Evolutionary conservation across 2,797 vertebrate species (phyloP), one percentile per base, ranked within the genome.

Genomic region (Pteropus rufus): DNA sequence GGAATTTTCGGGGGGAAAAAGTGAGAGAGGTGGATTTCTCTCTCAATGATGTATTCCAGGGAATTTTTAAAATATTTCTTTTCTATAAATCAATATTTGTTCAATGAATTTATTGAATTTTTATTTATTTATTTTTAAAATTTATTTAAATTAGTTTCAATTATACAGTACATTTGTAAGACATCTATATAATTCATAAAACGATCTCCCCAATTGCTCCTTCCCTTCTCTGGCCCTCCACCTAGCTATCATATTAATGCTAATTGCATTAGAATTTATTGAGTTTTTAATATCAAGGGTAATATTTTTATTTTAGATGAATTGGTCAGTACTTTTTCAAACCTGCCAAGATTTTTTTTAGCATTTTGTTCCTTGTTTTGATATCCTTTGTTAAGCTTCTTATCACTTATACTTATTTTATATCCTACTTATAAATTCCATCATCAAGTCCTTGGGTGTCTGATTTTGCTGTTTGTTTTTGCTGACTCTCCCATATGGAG

Each of bases 341-440:
- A 73, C 24, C 29, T 85, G 23, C 62, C 14, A 23, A 23, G 26
- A 84, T 60, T 52, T 83, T 23, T 52, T 56, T n/a, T 77, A 62
- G 29, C 15, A 41, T 90, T n/a, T 86, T 62, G 6, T 34, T 52
- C 54, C n/a, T 72, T 64, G 62, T 34, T 77, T 79, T 70, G 11
- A 49, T 67, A 34, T 77, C 31, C 70, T 89, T 58, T 72, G 29
- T 15, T 83, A 62, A 70, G 24, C 64, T 84, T 91, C 19, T 64
- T 36, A 54, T n/a, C 11, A 41, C 29, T 29, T 83, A 49, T 84
- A 62, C 34, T 84, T 84, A 52, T 52, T 64, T 94, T 90, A 85
- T 36, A 44, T 70, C 79, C 44, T 80, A 16, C 29, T 79, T 94
- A 73, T 79, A 64, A 85, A 80, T 85, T 79, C 34, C 34, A 52